Percentiles rank a stretch among this genome's conserved stretches.
Evolutionary conservation across 2,113 vertebrate species (phyloP).

Genomic region (Campylorhamphus procurvoides): DNA sequence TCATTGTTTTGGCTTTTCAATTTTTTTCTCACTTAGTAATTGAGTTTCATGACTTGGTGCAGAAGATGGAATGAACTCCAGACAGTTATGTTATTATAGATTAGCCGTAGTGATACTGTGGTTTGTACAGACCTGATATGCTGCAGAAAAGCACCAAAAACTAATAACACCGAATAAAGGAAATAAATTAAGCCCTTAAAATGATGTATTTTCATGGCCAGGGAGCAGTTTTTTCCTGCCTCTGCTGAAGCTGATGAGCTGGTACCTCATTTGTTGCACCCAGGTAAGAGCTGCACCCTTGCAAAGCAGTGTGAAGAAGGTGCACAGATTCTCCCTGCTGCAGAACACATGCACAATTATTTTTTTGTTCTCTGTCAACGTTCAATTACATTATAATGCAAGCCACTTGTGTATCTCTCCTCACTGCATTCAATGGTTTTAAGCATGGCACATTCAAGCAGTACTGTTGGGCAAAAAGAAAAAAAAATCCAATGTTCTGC

Average conservation of each 20-base stretch:
- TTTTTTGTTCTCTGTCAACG: neutral
- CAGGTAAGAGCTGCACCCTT: neutral
- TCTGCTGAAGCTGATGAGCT: neutral
- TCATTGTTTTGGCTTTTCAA: neutral
- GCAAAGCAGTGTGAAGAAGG: neutral
- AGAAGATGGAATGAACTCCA: constrained; percentile 5
- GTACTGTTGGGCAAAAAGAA: neutral
- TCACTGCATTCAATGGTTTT: neutral
- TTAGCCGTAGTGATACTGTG: constrained; percentile 10
- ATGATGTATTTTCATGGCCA: constrained; percentile 46
- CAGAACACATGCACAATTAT: neutral
- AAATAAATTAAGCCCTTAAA: constrained; percentile 41
- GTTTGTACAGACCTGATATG: constrained; percentile 3
- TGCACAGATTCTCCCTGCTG: neutral
- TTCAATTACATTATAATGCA: neutral
- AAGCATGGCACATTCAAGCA: neutral
- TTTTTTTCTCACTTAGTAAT: constrained; percentile 26
- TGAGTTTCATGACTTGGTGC: constrained; percentile 45
- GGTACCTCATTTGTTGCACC: neutral
- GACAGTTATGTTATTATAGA: constrained; percentile 36
- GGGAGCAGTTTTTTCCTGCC: neutral
- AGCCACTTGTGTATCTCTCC: neutral
- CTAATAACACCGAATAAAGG: constrained; percentile 6
- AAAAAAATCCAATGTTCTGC: neutral
- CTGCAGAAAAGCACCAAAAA: constrained; percentile 31